Evolutionary conservation across 2,113 vertebrate genomes (phyloP).

Genomic region (Psittacara wagleri): DNA sequence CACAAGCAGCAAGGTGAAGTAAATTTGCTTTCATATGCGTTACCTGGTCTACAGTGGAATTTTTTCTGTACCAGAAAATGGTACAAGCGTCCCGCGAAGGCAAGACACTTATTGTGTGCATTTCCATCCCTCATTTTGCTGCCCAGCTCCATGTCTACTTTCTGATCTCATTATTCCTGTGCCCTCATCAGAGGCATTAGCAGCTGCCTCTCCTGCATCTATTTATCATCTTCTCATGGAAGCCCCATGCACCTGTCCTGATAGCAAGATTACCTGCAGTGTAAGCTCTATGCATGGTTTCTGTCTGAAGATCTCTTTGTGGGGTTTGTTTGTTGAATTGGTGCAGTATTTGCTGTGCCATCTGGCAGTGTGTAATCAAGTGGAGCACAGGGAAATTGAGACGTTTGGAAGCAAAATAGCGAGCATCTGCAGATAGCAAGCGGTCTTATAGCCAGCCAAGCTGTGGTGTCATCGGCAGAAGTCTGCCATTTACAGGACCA

Average conservation of each 20-base stretch:
- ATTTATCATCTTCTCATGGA: neutral
- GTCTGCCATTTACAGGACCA: neutral
- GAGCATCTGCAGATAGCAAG: neutral
- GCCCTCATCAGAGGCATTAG: neutral
- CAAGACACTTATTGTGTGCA: neutral
- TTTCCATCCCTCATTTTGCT: neutral
- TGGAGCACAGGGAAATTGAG: neutral
- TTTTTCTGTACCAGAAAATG: neutral
- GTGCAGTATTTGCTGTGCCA: neutral
- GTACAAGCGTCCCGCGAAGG: neutral
- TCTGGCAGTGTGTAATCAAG: neutral
- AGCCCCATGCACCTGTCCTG: neutral
- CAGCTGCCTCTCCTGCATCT: neutral
- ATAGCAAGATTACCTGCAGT: neutral
- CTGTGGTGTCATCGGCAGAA: neutral
- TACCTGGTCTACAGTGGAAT: neutral
- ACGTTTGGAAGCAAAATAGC: constrained; percentile 1
- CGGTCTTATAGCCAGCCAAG: neutral
- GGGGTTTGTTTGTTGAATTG: neutral
- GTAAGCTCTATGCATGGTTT: neutral
- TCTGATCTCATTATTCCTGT: neutral
- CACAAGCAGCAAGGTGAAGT: neutral
- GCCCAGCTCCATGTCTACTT: neutral
- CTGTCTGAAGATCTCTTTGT: neutral
- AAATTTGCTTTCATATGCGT: neutral